A percentile compares a stretch with the other conserved stretches of the same genome.
Conservation (phyloP, 2,113 vertebrate genomes). For the Paedocypris sp. region DNA sequence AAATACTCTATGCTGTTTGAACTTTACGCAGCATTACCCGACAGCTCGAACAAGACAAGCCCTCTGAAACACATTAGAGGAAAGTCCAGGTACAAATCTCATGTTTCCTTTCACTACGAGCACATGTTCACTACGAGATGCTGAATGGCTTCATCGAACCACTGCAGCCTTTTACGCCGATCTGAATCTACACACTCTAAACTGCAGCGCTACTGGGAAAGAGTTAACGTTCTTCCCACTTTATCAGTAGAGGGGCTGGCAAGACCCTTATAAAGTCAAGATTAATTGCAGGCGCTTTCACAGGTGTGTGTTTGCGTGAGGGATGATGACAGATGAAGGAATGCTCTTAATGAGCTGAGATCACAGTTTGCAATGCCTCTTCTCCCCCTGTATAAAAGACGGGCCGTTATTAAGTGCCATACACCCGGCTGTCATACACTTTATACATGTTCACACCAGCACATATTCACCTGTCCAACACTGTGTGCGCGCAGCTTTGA, state of each 20-base stretch:
- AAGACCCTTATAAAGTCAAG: slow-evolving; percentile 33
- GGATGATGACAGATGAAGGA: slow-evolving; percentile 34
- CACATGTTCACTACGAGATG: slow-evolving; percentile 11
- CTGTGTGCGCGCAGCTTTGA: background rate
- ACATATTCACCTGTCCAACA: slow-evolving; percentile 15
- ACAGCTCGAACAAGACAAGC: background rate
- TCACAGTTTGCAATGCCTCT: slow-evolving; percentile 28
- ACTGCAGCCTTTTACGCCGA: background rate
- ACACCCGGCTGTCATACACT: slow-evolving; percentile 5
- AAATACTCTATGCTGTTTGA: slow-evolving; percentile 43
- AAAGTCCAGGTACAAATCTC: slow-evolving; percentile 21
- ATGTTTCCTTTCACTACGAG: slow-evolving; percentile 30
- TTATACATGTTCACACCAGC: slow-evolving; percentile 22
- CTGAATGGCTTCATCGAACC: background rate
- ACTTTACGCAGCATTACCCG: slow-evolving; percentile 11
- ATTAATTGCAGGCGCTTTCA: slow-evolving; percentile 46
- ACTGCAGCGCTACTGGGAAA: slow-evolving; percentile 20
- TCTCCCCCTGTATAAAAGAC: slow-evolving; percentile 13
- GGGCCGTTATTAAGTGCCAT: slow-evolving; percentile 20
- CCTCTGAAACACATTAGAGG: slow-evolving; percentile 19
- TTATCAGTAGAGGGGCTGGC: background rate
- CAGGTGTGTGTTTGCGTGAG: background rate
- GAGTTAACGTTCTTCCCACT: slow-evolving; percentile 30
- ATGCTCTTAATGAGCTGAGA: slow-evolving; percentile 45
- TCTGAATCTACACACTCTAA: slow-evolving; percentile 1